Percentiles rank a stretch among this genome's conserved stretches.
Evolutionary conservation across 2,113 vertebrate genomes (phyloP).

Genomic region (Syngnathus typhle): DNA sequence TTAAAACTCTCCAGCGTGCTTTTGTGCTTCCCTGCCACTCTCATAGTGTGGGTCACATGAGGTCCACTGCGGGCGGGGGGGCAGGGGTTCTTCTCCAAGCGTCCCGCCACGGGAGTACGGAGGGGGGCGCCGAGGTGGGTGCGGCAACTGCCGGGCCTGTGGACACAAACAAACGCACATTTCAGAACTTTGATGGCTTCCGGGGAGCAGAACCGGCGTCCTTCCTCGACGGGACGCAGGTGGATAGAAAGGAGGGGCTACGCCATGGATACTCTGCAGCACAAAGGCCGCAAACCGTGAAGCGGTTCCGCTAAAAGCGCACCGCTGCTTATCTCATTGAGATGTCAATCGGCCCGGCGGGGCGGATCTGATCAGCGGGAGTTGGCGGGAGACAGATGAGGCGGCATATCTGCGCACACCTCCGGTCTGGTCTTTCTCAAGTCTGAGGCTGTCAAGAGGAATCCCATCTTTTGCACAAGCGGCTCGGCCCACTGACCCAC

Average conservation of each 20-base stretch:
- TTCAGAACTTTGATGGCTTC: conserved; percentile 42
- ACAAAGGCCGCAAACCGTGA: conserved; percentile 52
- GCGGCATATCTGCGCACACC: neutral
- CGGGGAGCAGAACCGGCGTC: conserved; percentile 41
- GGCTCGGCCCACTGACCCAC: conserved; percentile 36
- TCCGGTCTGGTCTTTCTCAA: neutral
- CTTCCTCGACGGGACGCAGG: conserved; percentile 14
- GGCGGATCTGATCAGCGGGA: conserved; percentile 22
- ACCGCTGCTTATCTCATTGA: conserved; percentile 53
- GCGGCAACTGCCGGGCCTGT: conserved; percentile 7
- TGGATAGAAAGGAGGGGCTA: neutral
- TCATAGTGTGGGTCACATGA: conserved; percentile 7
- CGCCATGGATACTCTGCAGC: conserved; percentile 9
- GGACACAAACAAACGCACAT: conserved; percentile 43
- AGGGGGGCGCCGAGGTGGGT: conserved; percentile 22
- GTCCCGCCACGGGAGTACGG: conserved; percentile 37
- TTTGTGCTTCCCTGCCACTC: neutral
- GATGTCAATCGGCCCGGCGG: conserved; percentile 60
- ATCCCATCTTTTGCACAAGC: conserved; percentile 13
- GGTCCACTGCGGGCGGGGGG: conserved; percentile 12
- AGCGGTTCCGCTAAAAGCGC: conserved; percentile 49
- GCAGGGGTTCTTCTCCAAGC: conserved; percentile 30
- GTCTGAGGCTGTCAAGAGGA: neutral
- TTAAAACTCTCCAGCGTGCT: neutral
- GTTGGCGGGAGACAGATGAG: neutral